phyloP scores from a whole-genome alignment of 2,888 invertebrate species.

The Amphipyra tragopoginis region DNA sequence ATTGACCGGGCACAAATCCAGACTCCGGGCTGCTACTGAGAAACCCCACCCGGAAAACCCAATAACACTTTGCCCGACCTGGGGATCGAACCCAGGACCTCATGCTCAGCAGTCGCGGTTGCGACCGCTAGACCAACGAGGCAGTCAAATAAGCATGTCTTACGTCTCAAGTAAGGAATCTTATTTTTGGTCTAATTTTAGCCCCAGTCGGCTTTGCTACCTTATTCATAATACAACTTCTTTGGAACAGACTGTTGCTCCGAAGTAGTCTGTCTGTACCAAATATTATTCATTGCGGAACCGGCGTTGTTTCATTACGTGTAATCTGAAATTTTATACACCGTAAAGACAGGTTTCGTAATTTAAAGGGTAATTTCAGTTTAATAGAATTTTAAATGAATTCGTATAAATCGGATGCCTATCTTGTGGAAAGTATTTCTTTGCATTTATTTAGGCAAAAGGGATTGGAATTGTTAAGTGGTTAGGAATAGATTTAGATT shows the following conservation, averaged over 20 bases:
- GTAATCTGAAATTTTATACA: slow-evolving; percentile 51
- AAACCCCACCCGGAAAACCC: too few relatives aligned
- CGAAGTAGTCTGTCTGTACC: slow-evolving; percentile 13
- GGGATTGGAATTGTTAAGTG: background rate
- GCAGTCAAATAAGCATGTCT: too few relatives aligned
- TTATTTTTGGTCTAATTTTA: too few relatives aligned
- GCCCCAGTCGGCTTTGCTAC: too few relatives aligned
- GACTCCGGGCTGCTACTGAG: too few relatives aligned
- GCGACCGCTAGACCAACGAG: too few relatives aligned
- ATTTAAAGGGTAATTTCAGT: slow-evolving; percentile 40
- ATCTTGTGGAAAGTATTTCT: background rate
- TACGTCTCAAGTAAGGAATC: too few relatives aligned
- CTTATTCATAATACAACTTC: background rate
- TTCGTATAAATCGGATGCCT: slow-evolving; percentile 12
- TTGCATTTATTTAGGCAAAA: background rate
- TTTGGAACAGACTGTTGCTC: background rate
- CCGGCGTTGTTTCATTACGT: slow-evolving; percentile 44
- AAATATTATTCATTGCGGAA: slow-evolving; percentile 29
- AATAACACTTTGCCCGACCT: too few relatives aligned
- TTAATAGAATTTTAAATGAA: slow-evolving; percentile 53
- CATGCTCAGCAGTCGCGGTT: too few relatives aligned
- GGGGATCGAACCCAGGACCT: too few relatives aligned
- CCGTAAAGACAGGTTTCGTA: slow-evolving; percentile 49
- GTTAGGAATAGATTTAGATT: background rate
- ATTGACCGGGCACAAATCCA: too few relatives aligned